phyloP scores from a whole-genome alignment of 2,888 invertebrate genomes.

The Athripsodes cinereus region DNA sequence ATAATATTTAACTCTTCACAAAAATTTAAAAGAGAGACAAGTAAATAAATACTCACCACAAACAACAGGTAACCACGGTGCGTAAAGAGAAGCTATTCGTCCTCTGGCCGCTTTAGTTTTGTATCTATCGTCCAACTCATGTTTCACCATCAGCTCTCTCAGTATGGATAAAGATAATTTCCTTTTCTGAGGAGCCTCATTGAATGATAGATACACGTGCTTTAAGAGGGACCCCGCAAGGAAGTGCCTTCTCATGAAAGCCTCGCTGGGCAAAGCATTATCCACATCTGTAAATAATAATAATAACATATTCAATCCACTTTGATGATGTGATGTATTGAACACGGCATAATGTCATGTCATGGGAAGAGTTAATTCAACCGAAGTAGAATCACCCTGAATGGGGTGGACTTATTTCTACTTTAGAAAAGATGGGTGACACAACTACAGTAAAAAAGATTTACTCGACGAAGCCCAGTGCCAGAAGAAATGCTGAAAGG shows the following conservation, averaged over 20 bases:
- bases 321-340: too few relatives aligned
- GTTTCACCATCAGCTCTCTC: conserved; percentile 86
- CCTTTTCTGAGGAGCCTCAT: conserved; percentile 78
- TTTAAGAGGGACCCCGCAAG: conserved; percentile 81
- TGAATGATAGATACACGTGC: conserved; percentile 76
- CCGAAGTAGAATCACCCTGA: too few relatives aligned
- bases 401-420: too few relatives aligned
- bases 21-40: too few relatives aligned
- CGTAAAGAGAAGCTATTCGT: conserved; percentile 82
- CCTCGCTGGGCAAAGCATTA: conserved; percentile 60
- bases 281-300: conserved; percentile 43
- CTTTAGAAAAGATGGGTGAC: too few relatives aligned
- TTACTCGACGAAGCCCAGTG: too few relatives aligned
- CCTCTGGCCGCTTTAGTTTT: conserved; percentile 74
- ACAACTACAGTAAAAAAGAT: too few relatives aligned
- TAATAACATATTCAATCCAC: background rate
- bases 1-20: too few relatives aligned
- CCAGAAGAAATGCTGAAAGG: too few relatives aligned
- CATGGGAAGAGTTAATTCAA: too few relatives aligned
- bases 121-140: conserved; percentile 89
- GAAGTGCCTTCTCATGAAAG: conserved; percentile 88
- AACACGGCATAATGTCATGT: too few relatives aligned
- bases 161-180: conserved; percentile 73
- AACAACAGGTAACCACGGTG: conserved; percentile 85
- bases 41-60: conserved; percentile 40